phyloP scores from a whole-genome alignment of 2,113 vertebrate genomes.

The Paralichthys olivaceus region DNA sequence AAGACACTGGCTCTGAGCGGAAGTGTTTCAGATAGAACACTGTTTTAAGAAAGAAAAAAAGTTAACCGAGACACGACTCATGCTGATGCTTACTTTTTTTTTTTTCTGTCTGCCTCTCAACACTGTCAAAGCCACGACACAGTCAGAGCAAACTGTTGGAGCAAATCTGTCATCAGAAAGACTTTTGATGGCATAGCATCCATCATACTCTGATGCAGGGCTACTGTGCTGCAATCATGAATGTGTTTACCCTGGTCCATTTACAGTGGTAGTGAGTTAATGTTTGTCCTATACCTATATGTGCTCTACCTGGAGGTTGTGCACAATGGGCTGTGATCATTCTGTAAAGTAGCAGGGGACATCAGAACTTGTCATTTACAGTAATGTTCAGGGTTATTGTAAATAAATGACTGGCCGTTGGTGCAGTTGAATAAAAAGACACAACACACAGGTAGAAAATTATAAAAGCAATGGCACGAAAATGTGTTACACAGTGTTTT shows the following conservation, averaged over 20 bases:
- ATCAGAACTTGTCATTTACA: conserved; percentile 38
- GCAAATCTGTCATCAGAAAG: conserved; percentile 50
- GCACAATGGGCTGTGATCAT: conserved; percentile 44
- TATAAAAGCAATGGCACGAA: conserved; percentile 35
- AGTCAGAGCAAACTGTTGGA: conserved; percentile 15
- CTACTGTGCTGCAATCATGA: conserved; percentile 45
- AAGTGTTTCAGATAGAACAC: conserved; percentile 1
- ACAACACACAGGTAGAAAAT: conserved; percentile 8
- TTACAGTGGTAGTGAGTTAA: conserved; percentile 39
- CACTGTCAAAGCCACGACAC: conserved; percentile 20
- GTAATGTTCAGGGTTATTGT: conserved; percentile 46
- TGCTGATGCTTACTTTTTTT: conserved; percentile 13
- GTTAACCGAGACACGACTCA: background rate
- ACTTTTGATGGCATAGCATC: conserved; percentile 35
- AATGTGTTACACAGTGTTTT: conserved; percentile 15
- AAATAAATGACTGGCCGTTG: conserved; percentile 36
- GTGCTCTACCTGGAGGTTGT: conserved; percentile 53
- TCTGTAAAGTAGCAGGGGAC: conserved; percentile 21
- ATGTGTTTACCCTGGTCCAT: conserved; percentile 49
- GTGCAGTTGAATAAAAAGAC: conserved; percentile 30
- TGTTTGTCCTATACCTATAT: conserved; percentile 39
- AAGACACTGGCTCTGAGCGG: background rate
- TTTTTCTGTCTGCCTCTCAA: background rate
- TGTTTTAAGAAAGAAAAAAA: conserved; percentile 3
- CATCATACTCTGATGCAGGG: conserved; percentile 24